Conservation (phyloP, 1,140 invertebrate species). For the Hetaerina americana region DNA sequence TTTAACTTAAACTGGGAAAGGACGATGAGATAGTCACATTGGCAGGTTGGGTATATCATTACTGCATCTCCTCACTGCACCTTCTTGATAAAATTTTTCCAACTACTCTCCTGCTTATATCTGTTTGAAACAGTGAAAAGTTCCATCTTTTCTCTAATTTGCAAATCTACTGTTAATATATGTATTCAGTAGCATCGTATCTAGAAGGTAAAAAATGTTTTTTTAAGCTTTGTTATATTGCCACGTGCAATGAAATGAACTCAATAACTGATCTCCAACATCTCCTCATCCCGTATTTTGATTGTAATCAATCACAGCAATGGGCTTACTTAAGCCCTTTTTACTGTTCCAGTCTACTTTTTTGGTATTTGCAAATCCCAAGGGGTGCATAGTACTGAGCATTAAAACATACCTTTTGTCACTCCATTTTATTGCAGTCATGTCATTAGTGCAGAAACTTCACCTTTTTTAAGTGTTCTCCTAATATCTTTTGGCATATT, state of each 20-base stretch:
- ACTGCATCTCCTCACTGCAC: conserved; percentile 5
- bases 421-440: too few relatives aligned
- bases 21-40: conserved; percentile 13
- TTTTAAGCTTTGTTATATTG: too few relatives aligned
- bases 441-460: too few relatives aligned
- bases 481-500: not conserved
- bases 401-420: not conserved
- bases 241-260: too few relatives aligned
- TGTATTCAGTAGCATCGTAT: conserved; percentile 16
- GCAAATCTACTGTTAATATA: conserved; percentile 11
- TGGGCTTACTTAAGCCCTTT: conserved; percentile 22
- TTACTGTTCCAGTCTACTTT: conserved; percentile 13
- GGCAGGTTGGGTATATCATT: conserved; percentile 8
- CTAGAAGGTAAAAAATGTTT: conserved; percentile 14
- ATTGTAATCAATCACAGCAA: conserved; percentile 26
- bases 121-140: conserved; percentile 14
- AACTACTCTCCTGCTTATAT: too few relatives aligned
- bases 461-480: too few relatives aligned
- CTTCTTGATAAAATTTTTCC: conserved; percentile 9
- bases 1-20: conserved; percentile 15
- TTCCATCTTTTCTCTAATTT: conserved; percentile 12
- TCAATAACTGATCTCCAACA: conserved; percentile 13
- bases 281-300: conserved; percentile 27
- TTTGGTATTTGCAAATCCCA: conserved; percentile 11
- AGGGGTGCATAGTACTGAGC: not conserved